Conservation (phyloP, 2,797 vertebrate species). For the Huso huso region DNA sequence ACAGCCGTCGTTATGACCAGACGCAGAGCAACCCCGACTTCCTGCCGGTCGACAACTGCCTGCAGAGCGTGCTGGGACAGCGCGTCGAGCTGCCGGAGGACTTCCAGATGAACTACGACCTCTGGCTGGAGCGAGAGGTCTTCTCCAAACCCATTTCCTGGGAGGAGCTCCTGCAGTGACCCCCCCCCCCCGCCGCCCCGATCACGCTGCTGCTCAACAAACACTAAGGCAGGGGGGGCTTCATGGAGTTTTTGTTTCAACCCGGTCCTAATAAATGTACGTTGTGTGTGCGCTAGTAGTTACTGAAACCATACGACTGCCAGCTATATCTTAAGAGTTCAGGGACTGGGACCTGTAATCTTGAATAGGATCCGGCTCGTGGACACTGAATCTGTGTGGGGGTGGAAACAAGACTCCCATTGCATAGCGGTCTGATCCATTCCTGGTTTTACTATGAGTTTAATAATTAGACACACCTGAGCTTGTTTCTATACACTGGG, state of each 20-base stretch:
- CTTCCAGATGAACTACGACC: constrained; percentile 79
- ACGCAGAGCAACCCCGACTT: constrained; percentile 69
- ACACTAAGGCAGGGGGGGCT: neutral
- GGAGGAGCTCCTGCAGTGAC: constrained; percentile 75
- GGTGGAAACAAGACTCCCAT: too few relatives aligned
- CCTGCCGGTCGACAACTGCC: constrained; percentile 73
- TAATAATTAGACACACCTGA: too few relatives aligned
- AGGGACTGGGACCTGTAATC: too few relatives aligned
- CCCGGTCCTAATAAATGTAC: neutral
- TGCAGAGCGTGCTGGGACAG: constrained; percentile 77
- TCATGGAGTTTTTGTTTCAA: neutral
- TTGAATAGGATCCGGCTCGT: too few relatives aligned
- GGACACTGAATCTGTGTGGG: too few relatives aligned
- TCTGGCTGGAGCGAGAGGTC: constrained; percentile 79
- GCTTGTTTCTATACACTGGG: too few relatives aligned
- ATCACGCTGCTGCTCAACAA: neutral
- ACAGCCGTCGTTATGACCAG: constrained; percentile 68
- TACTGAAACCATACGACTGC: neutral
- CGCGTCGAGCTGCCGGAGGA: constrained; percentile 70
- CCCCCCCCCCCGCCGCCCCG: neutral
- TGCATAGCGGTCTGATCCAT: too few relatives aligned
- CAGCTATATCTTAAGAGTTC: too few relatives aligned
- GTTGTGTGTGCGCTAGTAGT: constrained; percentile 1
- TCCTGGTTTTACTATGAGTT: too few relatives aligned
- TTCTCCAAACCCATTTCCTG: constrained; percentile 77